Conservation (phyloP, 2,888 invertebrate genomes). For the Heteropelma amictum region DNA sequence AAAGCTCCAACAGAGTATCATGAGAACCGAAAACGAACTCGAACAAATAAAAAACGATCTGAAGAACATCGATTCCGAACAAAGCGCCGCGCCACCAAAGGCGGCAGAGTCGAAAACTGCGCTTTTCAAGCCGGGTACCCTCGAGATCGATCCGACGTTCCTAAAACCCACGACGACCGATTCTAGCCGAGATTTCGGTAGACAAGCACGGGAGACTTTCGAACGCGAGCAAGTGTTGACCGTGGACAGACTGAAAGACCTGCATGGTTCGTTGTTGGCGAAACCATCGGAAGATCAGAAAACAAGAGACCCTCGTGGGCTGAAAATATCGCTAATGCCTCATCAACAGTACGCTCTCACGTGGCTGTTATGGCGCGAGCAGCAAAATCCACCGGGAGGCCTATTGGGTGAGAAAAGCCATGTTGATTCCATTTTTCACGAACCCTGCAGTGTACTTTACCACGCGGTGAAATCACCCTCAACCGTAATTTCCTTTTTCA, state of each 20-base stretch:
- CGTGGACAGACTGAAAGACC: slow-evolving; percentile 84
- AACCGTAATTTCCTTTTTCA: background rate
- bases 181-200: slow-evolving; percentile 61
- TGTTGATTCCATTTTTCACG: background rate
- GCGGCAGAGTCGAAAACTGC: background rate
- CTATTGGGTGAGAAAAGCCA: slow-evolving; percentile 83
- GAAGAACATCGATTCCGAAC: slow-evolving; percentile 48
- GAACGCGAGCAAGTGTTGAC: slow-evolving; percentile 85
- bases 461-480: background rate
- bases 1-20: slow-evolving; percentile 79
- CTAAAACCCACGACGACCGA: slow-evolving; percentile 35
- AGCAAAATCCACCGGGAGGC: slow-evolving; percentile 91
- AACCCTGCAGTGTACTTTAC: background rate
- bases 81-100: background rate
- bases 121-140: background rate
- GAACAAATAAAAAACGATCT: slow-evolving; percentile 79
- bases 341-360: slow-evolving; percentile 92
- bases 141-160: slow-evolving; percentile 1
- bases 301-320: slow-evolving; percentile 82
- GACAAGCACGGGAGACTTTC: slow-evolving; percentile 83
- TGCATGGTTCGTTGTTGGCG: slow-evolving; percentile 85
- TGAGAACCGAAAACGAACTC: slow-evolving; percentile 78
- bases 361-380: slow-evolving; percentile 94
- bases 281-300: slow-evolving; percentile 82
- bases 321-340: slow-evolving; percentile 85